Conservation (phyloP, 1,140 invertebrate genomes). For the Halyomorpha halys region DNA sequence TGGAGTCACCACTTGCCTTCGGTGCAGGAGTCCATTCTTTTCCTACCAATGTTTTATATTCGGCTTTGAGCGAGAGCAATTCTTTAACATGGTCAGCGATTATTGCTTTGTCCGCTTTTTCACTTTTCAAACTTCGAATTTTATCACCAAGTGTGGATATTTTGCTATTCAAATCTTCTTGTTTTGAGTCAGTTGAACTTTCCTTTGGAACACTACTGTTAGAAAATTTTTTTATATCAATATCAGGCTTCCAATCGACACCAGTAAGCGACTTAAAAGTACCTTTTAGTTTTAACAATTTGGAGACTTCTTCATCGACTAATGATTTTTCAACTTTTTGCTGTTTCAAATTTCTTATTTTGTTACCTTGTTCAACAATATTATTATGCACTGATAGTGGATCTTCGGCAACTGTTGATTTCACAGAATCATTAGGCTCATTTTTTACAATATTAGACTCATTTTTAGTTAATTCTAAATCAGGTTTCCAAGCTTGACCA, state of each 20-base stretch:
- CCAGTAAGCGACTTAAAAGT: constrained; percentile 36
- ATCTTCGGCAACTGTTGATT: too few relatives aligned
- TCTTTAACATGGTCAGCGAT: constrained; percentile 30
- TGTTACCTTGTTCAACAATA: not conserved
- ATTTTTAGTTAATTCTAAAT: not conserved
- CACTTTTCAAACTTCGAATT: constrained; percentile 56
- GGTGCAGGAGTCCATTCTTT: not conserved
- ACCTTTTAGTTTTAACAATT: not conserved
- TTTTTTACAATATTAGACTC: too few relatives aligned
- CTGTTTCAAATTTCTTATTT: not conserved
- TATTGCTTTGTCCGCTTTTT: constrained; percentile 39
- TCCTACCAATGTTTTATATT: constrained; percentile 45
- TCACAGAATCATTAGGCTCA: too few relatives aligned
- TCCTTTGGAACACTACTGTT: not conserved
- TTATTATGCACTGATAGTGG: not conserved
- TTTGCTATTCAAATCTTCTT: constrained; percentile 29
- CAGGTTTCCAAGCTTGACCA: constrained; percentile 48
- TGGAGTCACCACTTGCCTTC: not conserved
- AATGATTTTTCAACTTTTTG: not conserved
- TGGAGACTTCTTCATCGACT: not conserved
- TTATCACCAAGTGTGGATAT: constrained; percentile 56
- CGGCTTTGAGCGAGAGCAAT: constrained; percentile 52
- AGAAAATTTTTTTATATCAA: constrained; percentile 17
- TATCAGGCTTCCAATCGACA: constrained; percentile 49
- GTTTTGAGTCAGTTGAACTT: too few relatives aligned